Evolutionary conservation across 2,797 vertebrate genomes (phyloP), one percentile per base, ranked within the genome.

Genomic region (Dipus sagitta): DNA sequence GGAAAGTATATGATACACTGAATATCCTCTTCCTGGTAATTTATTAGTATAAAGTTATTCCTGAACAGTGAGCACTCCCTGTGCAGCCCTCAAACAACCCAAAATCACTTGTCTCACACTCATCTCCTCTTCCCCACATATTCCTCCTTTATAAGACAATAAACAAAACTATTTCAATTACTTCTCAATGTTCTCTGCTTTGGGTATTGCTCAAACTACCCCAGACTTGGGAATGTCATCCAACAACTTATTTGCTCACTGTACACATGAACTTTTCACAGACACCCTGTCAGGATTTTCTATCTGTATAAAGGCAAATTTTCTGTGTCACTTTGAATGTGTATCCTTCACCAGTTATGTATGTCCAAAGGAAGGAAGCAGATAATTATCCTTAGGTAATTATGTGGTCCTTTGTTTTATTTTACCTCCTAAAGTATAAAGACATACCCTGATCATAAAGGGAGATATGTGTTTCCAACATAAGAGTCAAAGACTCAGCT

Each of bases 1-100:
- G 4, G 3, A 5, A 11, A 52, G 8, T 7, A 1, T 2, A n/a
- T 7, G 6, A 4, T 0, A 0, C 1, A 13, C 54, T 8, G 13
- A 23, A 20, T 18, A 17, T 0, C 47, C 21, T 64, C 23, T 20
- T 14, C 3, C 1, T 18, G 6, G 3, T n/a, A 6, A 75, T 38
- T 38, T 58, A 28, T 82, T 38, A 38, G 20, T 18, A 28, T 1
- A 34, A 10, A 70, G 2, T 64, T n/a, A 12, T 52, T 77, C 42
- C 15, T 75, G n/a, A 70, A 17, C 14, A 7, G 0, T 3, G 15
- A 26, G 4, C 0, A 32, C 14, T 28, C 12, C 1, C 18, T 28
- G 1, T 18, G 1, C 1, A 38, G 15, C 18, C 28, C 7, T 47
- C 7, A 20, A 7, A 9, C 4, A 15, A 5, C 78, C 88, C 54